phyloP scores from a whole-genome alignment of 2,888 invertebrate species.

The Metacarcinus magister region DNA sequence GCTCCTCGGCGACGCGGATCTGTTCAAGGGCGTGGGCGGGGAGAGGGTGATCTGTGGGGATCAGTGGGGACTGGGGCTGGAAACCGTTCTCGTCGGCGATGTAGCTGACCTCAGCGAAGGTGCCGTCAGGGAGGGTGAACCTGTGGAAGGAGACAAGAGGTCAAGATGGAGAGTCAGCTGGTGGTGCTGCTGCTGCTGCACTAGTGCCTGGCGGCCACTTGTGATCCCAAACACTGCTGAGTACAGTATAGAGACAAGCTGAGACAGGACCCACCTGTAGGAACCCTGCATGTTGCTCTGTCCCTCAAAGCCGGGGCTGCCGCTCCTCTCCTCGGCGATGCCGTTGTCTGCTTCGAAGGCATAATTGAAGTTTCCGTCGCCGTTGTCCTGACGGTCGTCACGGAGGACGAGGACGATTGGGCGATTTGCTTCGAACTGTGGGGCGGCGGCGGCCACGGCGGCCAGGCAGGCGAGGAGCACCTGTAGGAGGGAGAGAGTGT shows the following conservation, averaged over 20 bases:
- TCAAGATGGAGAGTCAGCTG: not conserved
- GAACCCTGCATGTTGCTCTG: constrained; percentile 72
- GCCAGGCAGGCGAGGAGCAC: constrained; percentile 74
- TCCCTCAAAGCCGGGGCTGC: constrained; percentile 57
- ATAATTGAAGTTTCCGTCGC: constrained; percentile 69
- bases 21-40: constrained; percentile 75
- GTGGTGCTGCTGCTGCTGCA: not conserved
- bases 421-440: not conserved
- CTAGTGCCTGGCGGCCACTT: not conserved
- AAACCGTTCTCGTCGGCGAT: constrained; percentile 75
- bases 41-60: constrained; percentile 70
- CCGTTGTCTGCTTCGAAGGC: constrained; percentile 72
- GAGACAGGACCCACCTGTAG: constrained; percentile 60
- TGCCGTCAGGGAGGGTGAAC: constrained; percentile 65
- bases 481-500: constrained; percentile 49
- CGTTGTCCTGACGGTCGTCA: constrained; percentile 73
- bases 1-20: constrained; percentile 74
- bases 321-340: constrained; percentile 56
- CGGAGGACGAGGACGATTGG: constrained; percentile 37
- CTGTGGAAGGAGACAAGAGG: not conserved
- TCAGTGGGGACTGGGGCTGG: constrained; percentile 57
- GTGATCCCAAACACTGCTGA: not conserved
- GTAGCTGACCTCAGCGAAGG: constrained; percentile 70
- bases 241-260: not conserved
- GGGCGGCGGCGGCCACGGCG: constrained; percentile 71